Percentiles rank a stretch among this genome's conserved stretches.
Evolutionary conservation across 2,113 vertebrate species (phyloP).

Genomic region (Ariopsis seemanni): DNA sequence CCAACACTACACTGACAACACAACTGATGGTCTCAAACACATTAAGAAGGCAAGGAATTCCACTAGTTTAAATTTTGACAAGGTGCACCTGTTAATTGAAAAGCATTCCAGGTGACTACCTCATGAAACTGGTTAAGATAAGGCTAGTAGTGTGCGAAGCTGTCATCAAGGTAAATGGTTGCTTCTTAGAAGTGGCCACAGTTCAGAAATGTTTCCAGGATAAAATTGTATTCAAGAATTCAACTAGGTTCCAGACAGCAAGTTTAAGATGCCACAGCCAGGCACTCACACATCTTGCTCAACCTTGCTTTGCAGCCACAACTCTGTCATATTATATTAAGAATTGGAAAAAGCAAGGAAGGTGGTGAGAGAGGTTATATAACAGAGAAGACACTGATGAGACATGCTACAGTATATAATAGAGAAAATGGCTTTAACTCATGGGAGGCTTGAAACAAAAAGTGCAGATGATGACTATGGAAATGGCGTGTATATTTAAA

Average conservation of each 20-base stretch:
- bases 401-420: background rate
- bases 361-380: conserved; percentile 13
- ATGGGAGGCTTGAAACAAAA: conserved; percentile 34
- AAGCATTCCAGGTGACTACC: too few relatives aligned
- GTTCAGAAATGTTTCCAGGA: conserved; percentile 65
- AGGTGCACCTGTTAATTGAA: too few relatives aligned
- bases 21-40: too few relatives aligned
- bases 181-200: conserved; percentile 47
- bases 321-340: conserved; percentile 62
- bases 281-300: conserved; percentile 70
- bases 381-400: conserved; percentile 11
- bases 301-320: conserved; percentile 45
- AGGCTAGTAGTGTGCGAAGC: too few relatives aligned
- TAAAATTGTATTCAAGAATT: conserved; percentile 67
- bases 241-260: conserved; percentile 75
- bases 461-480: conserved; percentile 52
- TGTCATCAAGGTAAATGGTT: too few relatives aligned
- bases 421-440: background rate
- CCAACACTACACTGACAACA: too few relatives aligned
- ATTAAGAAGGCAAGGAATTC: too few relatives aligned
- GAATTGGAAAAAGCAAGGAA: conserved; percentile 30
- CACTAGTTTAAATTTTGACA: too few relatives aligned
- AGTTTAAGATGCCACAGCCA: conserved; percentile 74
- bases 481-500: conserved; percentile 69
- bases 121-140: too few relatives aligned